A percentile compares a stretch with the other conserved stretches of the same genome.
Conservation (phyloP, 2,888 invertebrate genomes). For the Ariolimax columbianus region DNA sequence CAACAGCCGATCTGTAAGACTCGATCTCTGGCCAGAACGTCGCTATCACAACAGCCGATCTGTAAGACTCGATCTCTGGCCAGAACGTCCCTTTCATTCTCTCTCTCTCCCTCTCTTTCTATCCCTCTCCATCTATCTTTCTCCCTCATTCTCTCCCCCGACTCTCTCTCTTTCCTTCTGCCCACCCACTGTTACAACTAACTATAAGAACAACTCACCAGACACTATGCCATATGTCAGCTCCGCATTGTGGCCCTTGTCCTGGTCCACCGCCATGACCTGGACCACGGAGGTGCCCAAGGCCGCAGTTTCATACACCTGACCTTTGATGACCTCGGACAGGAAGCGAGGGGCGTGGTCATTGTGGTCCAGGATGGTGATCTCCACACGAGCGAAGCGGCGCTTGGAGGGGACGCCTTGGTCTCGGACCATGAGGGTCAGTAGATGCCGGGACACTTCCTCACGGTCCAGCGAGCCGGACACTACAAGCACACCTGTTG, state of each 20-base stretch:
- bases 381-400: conserved; percentile 88
- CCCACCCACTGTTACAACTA: no score
- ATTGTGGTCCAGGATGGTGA: conserved; percentile 91
- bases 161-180: no score
- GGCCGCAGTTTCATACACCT: conserved; percentile 75
- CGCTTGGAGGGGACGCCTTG: conserved; percentile 91
- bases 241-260: conserved; percentile 89
- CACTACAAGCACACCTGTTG: conserved; percentile 79
- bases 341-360: conserved; percentile 94
- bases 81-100: no score
- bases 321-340: conserved; percentile 85
- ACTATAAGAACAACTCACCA: conserved; percentile 79
- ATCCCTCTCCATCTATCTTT: background rate
- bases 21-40: no score
- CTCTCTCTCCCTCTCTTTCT: background rate
- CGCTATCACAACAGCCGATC: no score
- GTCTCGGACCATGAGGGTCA: conserved; percentile 94
- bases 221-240: conserved; percentile 91
- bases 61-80: no score
- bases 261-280: conserved; percentile 90
- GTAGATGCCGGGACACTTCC: conserved; percentile 87
- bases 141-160: no score
- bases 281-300: conserved; percentile 82
- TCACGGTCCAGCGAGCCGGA: conserved; percentile 89
- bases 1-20: no score